Percentiles rank a stretch among this genome's conserved stretches.
Conservation (phyloP, 2,888 invertebrate species). For the Caenorhabditis auriculariae region DNA sequence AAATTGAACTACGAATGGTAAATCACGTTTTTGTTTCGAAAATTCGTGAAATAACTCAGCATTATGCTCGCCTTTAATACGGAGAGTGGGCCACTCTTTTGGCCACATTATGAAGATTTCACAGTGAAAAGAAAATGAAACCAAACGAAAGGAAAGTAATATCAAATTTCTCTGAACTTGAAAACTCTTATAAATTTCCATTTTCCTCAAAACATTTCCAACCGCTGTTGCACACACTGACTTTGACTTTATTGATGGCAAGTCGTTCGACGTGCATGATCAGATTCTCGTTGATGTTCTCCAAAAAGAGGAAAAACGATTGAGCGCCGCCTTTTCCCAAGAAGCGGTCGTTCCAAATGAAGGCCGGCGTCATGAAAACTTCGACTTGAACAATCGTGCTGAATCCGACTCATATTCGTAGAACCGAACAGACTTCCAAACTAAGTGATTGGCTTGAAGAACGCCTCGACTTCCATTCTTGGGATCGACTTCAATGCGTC, state of each 20-base stretch:
- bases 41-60: too few species aligned
- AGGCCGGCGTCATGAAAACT: conserved; percentile 69
- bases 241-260: conserved; percentile 79
- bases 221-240: conserved; percentile 59
- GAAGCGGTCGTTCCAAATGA: conserved; percentile 67
- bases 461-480: conserved; percentile 78
- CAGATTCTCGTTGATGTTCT: conserved; percentile 87
- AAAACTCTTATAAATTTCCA: too few species aligned
- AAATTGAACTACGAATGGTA: too few species aligned
- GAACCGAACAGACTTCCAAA: conserved; percentile 7
- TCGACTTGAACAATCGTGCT: conserved; percentile 65
- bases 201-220: too few species aligned
- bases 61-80: too few species aligned
- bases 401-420: conserved; percentile 1
- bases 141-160: too few species aligned
- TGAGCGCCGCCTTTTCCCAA: conserved; percentile 80
- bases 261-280: conserved; percentile 96
- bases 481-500: conserved; percentile 85
- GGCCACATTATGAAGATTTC: too few species aligned
- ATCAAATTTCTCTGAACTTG: too few species aligned
- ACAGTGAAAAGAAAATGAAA: too few species aligned
- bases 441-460: conserved; percentile 87
- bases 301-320: conserved; percentile 96
- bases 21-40: too few species aligned
- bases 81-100: too few species aligned